Percentiles rank a stretch among this genome's conserved stretches.
These are phyloP conservation scores for Axinella damicornis DNA, from an alignment of 37 sponge, comb jelly and placozoan species.

Conservation along the genomic window DNA sequence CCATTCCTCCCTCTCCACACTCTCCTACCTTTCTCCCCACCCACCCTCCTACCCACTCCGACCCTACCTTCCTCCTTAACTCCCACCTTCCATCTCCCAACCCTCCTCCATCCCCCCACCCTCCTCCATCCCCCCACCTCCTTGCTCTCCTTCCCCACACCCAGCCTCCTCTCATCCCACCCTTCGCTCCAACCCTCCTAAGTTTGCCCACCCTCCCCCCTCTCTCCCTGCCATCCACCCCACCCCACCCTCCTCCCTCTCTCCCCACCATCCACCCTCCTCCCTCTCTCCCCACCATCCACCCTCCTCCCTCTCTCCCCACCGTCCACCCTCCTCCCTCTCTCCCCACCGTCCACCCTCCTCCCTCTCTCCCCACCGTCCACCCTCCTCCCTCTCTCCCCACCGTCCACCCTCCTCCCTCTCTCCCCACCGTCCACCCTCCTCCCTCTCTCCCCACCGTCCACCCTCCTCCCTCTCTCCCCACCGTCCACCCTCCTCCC, in stretches of 20 bases:
- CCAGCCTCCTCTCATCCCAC: neutral
- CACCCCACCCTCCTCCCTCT: neutral
- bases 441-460: neutral
- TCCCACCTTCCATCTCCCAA: neutral
- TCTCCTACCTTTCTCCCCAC: neutral
- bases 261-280: neutral
- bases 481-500: neutral
- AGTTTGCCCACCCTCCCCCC: neutral
- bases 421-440: neutral
- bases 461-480: conserved; percentile 1
- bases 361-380: neutral
- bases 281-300: neutral
- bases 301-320: neutral
- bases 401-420: neutral
- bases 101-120: neutral
- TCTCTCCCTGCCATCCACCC: too few relatives aligned
- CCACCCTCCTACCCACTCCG: neutral
- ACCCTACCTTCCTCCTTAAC: too few relatives aligned
- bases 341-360: neutral
- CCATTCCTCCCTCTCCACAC: neutral
- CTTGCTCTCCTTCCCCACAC: neutral
- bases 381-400: neutral
- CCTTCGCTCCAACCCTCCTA: neutral
- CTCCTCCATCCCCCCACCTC: too few relatives aligned
- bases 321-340: neutral